These are phyloP conservation scores for Latrodectus hesperus DNA, from an alignment of 2,888 invertebrate genomes.

Conservation along the genomic window DNA sequence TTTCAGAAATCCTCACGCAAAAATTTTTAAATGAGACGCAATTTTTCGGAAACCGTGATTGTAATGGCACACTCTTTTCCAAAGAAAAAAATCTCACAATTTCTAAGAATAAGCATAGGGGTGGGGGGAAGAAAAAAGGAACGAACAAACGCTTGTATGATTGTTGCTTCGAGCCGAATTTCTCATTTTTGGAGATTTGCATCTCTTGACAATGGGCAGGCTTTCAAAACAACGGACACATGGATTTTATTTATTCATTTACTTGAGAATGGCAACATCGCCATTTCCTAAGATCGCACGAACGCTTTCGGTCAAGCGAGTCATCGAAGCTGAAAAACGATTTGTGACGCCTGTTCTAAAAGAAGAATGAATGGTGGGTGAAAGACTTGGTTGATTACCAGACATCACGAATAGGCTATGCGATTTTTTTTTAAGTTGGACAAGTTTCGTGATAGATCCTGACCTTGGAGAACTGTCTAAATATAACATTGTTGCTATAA, in stretches of 20 bases:
- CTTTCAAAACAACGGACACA: neutral
- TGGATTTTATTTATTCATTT: too few species aligned
- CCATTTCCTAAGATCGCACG: neutral
- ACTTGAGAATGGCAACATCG: too few species aligned
- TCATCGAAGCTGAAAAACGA: slow-evolving; percentile 2
- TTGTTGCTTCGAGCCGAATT: neutral
- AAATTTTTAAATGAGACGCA: too few species aligned
- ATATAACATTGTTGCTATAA: too few species aligned
- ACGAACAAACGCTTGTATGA: too few species aligned
- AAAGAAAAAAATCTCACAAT: neutral
- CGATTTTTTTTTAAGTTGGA: too few species aligned
- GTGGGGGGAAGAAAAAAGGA: neutral
- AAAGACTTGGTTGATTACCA: neutral
- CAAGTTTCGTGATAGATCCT: too few species aligned
- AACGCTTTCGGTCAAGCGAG: slow-evolving; percentile 2
- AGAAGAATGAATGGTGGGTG: neutral
- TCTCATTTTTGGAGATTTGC: neutral
- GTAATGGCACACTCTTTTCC: neutral
- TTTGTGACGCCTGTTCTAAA: neutral
- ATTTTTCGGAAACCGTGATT: neutral
- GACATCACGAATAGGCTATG: too few species aligned
- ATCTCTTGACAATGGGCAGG: slow-evolving; percentile 2
- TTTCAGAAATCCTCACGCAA: too few species aligned
- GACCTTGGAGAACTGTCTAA: too few species aligned
- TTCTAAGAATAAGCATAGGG: neutral